phyloP scores from a whole-genome alignment of 2,113 vertebrate species.

The Todiramphus saurophagus region DNA sequence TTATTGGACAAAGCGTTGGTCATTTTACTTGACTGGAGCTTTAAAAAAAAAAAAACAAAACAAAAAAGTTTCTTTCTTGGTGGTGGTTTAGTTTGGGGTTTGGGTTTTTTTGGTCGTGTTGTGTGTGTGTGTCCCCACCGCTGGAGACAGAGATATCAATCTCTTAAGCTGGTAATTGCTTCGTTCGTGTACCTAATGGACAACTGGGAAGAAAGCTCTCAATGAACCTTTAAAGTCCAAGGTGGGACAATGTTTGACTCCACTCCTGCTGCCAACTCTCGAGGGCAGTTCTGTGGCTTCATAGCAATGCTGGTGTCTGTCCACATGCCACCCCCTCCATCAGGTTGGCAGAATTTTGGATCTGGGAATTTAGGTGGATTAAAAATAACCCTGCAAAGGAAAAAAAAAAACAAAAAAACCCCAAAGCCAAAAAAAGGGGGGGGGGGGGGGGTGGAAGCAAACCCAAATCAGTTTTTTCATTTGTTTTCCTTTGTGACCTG shows the following conservation, averaged over 20 bases:
- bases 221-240: neutral
- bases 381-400: neutral
- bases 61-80: neutral
- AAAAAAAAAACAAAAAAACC: neutral
- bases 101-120: neutral
- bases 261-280: neutral
- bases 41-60: neutral
- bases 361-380: neutral
- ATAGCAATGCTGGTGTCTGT: neutral
- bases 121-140: fast-evolving
- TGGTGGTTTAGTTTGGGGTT: neutral
- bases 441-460: neutral
- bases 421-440: neutral
- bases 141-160: neutral
- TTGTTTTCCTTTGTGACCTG: neutral
- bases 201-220: neutral
- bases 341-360: neutral
- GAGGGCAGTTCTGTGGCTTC: neutral
- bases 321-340: neutral
- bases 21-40: neutral
- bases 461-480: neutral
- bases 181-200: fast-evolving
- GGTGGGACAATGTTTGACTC: neutral
- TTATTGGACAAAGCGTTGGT: neutral
- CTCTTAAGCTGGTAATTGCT: neutral